Evolutionary conservation across 2,888 invertebrate species (phyloP).

Genomic region (Atethmia centrago): DNA sequence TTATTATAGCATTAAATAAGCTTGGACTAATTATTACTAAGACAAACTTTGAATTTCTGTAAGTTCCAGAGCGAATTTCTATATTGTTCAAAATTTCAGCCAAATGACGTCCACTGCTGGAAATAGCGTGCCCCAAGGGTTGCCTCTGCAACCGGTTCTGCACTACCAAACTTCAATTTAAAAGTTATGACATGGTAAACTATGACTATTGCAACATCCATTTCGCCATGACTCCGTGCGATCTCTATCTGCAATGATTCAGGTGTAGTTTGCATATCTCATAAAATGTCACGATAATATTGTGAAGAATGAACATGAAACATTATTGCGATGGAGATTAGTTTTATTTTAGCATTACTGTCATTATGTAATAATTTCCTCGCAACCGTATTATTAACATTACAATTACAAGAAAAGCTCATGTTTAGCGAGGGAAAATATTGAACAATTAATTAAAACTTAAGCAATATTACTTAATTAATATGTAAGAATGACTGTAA

Average conservation of each 20-base stretch:
- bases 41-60: no score
- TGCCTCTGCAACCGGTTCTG: no score
- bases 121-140: no score
- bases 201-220: slow-evolving; percentile 3
- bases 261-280: slow-evolving; percentile 3
- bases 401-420: background rate
- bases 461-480: no score
- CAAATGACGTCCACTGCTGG: background rate
- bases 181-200: background rate
- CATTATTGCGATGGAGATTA: background rate
- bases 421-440: background rate
- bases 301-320: background rate
- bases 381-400: background rate
- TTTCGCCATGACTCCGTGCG: background rate
- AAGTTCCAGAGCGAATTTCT: no score
- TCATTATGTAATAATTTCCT: background rate
- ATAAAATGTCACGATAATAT: slow-evolving; percentile 6
- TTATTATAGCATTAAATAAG: background rate
- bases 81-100: background rate
- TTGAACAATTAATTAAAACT: no score
- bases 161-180: background rate
- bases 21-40: background rate
- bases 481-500: no score
- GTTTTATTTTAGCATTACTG: background rate
- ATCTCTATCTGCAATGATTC: background rate